Conservation (phyloP, 2,797 vertebrate species). For the Apogon talboti region DNA sequence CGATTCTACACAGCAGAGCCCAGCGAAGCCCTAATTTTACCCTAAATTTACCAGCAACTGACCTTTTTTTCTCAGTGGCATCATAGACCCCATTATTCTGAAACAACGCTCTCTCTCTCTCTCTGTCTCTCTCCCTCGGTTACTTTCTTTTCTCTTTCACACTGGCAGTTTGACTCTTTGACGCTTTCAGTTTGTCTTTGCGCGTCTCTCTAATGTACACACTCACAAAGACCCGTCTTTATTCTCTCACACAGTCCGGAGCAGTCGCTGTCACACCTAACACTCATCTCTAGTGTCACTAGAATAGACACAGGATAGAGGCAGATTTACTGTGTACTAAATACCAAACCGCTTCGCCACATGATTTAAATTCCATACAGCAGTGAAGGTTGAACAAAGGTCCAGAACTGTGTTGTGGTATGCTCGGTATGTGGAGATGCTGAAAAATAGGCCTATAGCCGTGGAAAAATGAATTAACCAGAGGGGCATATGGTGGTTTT, state of each 20-base stretch:
- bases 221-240: conserved; percentile 48
- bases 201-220: conserved; percentile 2
- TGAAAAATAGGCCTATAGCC: conserved; percentile 53
- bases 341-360: conserved; percentile 16
- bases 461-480: conserved; percentile 79
- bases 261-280: conserved; percentile 55
- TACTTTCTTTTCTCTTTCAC: conserved; percentile 30
- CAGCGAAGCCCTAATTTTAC: conserved; percentile 69
- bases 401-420: conserved; percentile 34
- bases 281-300: conserved; percentile 51
- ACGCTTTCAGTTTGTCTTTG: conserved; percentile 10
- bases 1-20: conserved; percentile 58
- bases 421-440: conserved; percentile 42
- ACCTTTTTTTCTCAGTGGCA: conserved; percentile 65
- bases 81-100: conserved; percentile 56
- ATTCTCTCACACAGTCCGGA: conserved; percentile 55
- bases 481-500: conserved; percentile 80
- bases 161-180: conserved; percentile 8
- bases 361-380: conserved; percentile 27
- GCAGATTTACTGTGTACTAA: conserved; percentile 33
- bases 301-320: conserved; percentile 48
- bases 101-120: conserved; percentile 20
- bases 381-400: conserved; percentile 41
- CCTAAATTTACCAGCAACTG: conserved; percentile 75
- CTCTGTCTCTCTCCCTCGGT: conserved; percentile 6